These are phyloP conservation scores for Perccottus glenii DNA, from an alignment of 2,113 vertebrate genomes.

Conservation along the genomic window DNA sequence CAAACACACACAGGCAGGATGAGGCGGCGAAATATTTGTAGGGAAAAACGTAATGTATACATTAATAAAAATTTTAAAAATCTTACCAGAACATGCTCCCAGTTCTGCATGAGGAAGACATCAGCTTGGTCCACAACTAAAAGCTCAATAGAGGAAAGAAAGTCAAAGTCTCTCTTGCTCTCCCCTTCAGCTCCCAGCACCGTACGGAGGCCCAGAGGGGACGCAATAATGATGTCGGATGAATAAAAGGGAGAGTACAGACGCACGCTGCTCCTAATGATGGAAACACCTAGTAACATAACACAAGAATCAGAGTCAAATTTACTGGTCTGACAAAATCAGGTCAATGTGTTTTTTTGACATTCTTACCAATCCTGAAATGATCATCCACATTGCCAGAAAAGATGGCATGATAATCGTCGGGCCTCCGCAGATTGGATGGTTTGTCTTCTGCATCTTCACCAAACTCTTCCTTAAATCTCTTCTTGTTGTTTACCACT, in stretches of 20 bases:
- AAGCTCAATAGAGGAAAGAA: constrained; percentile 93
- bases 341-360: background rate
- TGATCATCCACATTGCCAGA: constrained; percentile 96
- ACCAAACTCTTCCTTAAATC: constrained; percentile 92
- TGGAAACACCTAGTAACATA: constrained; percentile 82
- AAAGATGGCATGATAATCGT: constrained; percentile 91
- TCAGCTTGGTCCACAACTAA: constrained; percentile 94
- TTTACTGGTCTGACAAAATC: background rate
- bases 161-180: constrained; percentile 92
- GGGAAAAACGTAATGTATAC: too few relatives aligned
- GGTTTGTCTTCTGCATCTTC: constrained; percentile 83
- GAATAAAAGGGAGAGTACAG: constrained; percentile 96
- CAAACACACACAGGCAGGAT: too few relatives aligned
- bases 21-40: too few relatives aligned
- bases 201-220: constrained; percentile 92
- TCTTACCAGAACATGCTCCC: constrained; percentile 94
- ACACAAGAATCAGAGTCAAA: background rate
- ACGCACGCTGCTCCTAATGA: constrained; percentile 88
- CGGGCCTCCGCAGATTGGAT: constrained; percentile 86
- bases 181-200: constrained; percentile 91
- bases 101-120: constrained; percentile 98
- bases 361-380: constrained; percentile 89
- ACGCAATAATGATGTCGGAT: constrained; percentile 94
- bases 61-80: background rate
- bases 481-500: constrained; percentile 93